These are phyloP conservation scores for Tenualosa ilisha DNA, from an alignment of 2,797 vertebrate genomes.

Conservation along the genomic window DNA sequence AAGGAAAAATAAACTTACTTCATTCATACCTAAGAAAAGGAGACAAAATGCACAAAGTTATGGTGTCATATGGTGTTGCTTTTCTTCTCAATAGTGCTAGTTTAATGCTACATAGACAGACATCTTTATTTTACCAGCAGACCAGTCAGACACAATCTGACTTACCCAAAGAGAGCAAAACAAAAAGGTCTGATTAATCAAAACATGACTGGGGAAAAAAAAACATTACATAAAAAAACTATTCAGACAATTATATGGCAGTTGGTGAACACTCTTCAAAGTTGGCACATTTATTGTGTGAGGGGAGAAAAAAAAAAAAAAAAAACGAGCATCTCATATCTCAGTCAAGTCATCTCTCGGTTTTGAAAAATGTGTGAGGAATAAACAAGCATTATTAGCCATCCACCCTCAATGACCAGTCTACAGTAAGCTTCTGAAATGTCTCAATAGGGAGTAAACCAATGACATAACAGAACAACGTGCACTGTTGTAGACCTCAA, in stretches of 20 bases:
- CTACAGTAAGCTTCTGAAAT: background rate
- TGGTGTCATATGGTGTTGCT: slow-evolving; percentile 35
- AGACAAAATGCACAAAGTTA: slow-evolving; percentile 63
- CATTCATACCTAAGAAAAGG: slow-evolving; percentile 80
- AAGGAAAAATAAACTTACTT: slow-evolving; percentile 75
- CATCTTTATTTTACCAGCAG: slow-evolving; percentile 55
- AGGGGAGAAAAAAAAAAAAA: background rate
- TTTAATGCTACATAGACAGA: slow-evolving; percentile 28
- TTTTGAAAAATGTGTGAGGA: background rate
- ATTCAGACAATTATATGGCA: slow-evolving; percentile 47
- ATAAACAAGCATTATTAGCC: background rate
- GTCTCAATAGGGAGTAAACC: background rate
- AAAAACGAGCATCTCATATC: too few relatives aligned
- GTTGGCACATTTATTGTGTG: slow-evolving; percentile 51
- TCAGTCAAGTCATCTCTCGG: background rate
- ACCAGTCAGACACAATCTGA: slow-evolving; percentile 50
- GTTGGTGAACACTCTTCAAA: slow-evolving; percentile 40
- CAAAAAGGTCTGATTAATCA: background rate
- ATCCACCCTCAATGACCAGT: background rate
- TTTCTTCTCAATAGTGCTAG: slow-evolving; percentile 26
- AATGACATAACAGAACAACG: background rate
- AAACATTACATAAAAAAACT: slow-evolving; percentile 33
- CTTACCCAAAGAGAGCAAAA: slow-evolving; percentile 26
- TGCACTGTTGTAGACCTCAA: background rate
- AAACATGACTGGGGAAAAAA: slow-evolving; percentile 25